phyloP scores from a whole-genome alignment of 2,888 invertebrate genomes.

The Resseliella maxima region DNA sequence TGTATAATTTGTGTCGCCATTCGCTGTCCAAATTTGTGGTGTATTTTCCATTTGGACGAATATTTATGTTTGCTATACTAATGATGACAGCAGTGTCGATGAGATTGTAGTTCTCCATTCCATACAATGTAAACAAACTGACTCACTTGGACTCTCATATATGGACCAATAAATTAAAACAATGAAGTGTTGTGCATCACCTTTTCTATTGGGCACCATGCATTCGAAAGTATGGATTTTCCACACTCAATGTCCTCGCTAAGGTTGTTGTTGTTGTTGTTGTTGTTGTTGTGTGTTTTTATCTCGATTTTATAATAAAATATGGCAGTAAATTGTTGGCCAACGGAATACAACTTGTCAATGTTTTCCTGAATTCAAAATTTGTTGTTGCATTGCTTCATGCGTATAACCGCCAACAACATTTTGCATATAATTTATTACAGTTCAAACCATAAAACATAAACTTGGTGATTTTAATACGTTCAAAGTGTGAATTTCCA shows the following conservation, averaged over 20 bases:
- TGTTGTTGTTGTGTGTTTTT: neutral
- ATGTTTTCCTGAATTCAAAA: neutral
- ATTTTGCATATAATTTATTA: constrained; percentile 31
- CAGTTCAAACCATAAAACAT: constrained; percentile 40
- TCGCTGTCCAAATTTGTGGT: neutral
- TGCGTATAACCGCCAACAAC: neutral
- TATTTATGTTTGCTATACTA: constrained; percentile 16
- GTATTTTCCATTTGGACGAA: constrained; percentile 23
- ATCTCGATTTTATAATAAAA: constrained; percentile 37
- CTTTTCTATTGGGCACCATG: neutral
- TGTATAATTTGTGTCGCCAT: constrained; percentile 36
- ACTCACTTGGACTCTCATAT: constrained; percentile 30
- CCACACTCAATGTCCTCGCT: neutral
- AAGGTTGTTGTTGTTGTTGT: neutral
- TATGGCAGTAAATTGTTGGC: constrained; percentile 30
- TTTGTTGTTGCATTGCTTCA: neutral
- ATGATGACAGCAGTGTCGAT: constrained; percentile 51
- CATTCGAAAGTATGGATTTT: neutral
- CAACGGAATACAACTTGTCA: constrained; percentile 23
- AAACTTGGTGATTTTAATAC: neutral
- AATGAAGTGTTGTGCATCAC: constrained; percentile 54
- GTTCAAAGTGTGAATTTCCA: neutral
- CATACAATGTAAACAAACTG: neutral
- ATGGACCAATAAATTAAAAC: constrained; percentile 50
- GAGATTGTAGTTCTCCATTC: neutral